Percentiles rank a stretch among this genome's conserved stretches.
Evolutionary conservation across 2,113 vertebrate species (phyloP).

Genomic region (Tretioscincus oriximinensis): DNA sequence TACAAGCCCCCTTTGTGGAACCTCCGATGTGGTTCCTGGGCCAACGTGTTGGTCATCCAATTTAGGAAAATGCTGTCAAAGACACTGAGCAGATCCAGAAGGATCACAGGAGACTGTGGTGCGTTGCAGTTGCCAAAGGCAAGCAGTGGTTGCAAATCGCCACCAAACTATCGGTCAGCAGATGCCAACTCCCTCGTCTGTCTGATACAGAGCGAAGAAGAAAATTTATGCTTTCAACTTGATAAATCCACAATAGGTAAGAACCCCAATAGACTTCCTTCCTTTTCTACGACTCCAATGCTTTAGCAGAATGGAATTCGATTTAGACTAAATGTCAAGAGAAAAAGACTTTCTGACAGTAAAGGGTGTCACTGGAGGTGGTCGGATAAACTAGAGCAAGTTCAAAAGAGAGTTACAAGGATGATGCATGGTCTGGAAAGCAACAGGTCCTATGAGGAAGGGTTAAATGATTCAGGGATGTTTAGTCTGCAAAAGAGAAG

Average conservation of each 20-base stretch:
- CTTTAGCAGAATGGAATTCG: no score
- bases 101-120: background rate
- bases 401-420: no score
- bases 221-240: rapidly evolving
- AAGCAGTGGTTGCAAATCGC: no score
- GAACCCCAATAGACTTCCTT: background rate
- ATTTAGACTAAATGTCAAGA: no score
- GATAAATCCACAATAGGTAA: background rate
- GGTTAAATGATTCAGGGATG: no score
- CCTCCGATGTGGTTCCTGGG: background rate
- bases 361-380: no score
- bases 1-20: background rate
- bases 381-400: no score
- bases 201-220: rapidly evolving
- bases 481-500: no score
- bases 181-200: rapidly evolving
- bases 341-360: no score
- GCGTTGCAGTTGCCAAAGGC: background rate
- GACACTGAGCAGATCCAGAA: background rate
- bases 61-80: background rate
- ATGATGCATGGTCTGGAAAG: no score
- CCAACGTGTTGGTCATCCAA: background rate
- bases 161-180: background rate
- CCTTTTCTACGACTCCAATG: no score
- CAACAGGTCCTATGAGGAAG: no score